Conservation (phyloP, 1,140 invertebrate genomes). For the Trigoniulus corallinus region DNA sequence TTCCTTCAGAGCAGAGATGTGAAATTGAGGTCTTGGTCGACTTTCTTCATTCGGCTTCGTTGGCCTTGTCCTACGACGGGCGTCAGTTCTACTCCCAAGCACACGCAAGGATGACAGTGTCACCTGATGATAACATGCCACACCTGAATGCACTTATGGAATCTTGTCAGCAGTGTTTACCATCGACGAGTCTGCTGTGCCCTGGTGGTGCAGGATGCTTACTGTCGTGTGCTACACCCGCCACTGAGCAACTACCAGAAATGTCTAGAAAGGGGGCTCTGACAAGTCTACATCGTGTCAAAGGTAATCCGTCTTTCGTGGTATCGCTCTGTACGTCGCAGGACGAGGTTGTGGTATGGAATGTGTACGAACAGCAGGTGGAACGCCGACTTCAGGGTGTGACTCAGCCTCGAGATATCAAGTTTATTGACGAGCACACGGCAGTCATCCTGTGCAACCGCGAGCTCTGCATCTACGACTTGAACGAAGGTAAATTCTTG, state of each 20-base stretch:
- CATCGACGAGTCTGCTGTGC: not conserved
- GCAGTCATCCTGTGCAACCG: slow-evolving; percentile 62
- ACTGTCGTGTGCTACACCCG: not conserved
- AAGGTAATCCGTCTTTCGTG: slow-evolving; percentile 30
- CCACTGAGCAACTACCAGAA: not conserved
- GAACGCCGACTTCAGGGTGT: slow-evolving; percentile 46
- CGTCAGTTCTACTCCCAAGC: slow-evolving; percentile 53
- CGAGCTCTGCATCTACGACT: slow-evolving; percentile 58
- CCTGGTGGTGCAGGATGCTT: not conserved
- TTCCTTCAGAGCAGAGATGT: slow-evolving; percentile 35
- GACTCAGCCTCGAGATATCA: slow-evolving; percentile 25
- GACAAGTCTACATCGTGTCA: slow-evolving; percentile 5
- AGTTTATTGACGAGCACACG: slow-evolving; percentile 38
- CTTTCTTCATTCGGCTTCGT: slow-evolving; percentile 43
- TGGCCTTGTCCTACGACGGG: slow-evolving; percentile 51
- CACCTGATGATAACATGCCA: slow-evolving; percentile 1
- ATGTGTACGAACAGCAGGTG: slow-evolving; percentile 29
- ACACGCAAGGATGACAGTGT: slow-evolving; percentile 31
- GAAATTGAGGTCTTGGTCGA: slow-evolving; percentile 32
- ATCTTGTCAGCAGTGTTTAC: not conserved
- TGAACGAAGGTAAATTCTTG: slow-evolving; percentile 50
- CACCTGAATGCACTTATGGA: not conserved
- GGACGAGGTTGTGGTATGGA: slow-evolving; percentile 62
- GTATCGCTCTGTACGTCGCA: slow-evolving; percentile 50
- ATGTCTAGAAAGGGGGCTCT: not conserved